Evolutionary conservation across 2,113 vertebrate species (phyloP).

Genomic region (Sialia sialis): DNA sequence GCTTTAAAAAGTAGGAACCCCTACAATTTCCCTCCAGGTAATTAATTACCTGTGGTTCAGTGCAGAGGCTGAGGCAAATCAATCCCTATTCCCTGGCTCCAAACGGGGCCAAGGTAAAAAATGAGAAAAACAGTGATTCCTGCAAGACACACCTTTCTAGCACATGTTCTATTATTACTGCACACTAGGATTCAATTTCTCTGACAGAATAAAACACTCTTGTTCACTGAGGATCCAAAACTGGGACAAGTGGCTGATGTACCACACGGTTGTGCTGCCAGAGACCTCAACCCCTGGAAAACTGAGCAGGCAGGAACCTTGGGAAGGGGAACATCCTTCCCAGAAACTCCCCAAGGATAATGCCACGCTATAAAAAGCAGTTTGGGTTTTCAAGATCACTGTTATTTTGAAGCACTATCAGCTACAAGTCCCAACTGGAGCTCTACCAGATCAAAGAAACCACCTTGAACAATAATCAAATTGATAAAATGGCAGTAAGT

Average conservation of each 20-base stretch:
- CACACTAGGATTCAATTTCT: not conserved
- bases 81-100: not conserved
- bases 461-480: not conserved
- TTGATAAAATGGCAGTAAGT: not conserved
- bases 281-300: not conserved
- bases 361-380: not conserved
- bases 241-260: not conserved
- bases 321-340: not conserved
- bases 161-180: not conserved
- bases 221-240: not conserved
- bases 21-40: not conserved
- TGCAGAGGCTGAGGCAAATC: rapidly evolving
- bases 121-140: not conserved
- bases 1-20: not conserved
- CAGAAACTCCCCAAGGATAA: not conserved
- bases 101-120: not conserved
- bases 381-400: not conserved
- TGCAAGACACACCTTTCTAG: not conserved
- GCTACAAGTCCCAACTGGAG: not conserved
- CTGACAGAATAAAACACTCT: not conserved
- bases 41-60: not conserved
- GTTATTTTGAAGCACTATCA: not conserved
- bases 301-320: not conserved
- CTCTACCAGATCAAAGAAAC: not conserved
- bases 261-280: rapidly evolving